These are phyloP conservation scores for Cryptomyrus ogoouensis DNA, from an alignment of 2,113 vertebrate genomes.

Conservation along the genomic window DNA sequence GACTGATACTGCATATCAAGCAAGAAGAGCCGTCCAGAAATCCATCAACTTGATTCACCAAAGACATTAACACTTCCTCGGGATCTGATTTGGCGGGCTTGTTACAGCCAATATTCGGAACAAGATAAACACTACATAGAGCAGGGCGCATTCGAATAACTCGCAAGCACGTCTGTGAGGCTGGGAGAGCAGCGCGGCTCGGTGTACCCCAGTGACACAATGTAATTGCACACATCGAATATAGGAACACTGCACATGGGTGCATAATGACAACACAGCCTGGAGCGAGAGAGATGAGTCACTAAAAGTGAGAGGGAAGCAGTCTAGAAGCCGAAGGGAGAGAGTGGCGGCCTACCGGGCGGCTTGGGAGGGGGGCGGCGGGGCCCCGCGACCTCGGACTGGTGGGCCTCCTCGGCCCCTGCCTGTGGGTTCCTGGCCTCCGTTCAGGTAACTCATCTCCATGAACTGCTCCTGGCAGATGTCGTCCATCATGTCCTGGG, in stretches of 20 bases:
- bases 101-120: background rate
- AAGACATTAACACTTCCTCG: background rate
- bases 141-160: background rate
- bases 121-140: background rate
- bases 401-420: slow-evolving; percentile 77
- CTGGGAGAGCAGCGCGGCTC: background rate
- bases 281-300: background rate
- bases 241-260: background rate
- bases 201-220: background rate
- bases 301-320: background rate
- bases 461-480: slow-evolving; percentile 97
- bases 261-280: background rate
- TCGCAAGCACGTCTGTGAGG: background rate
- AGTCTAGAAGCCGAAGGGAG: background rate
- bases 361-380: slow-evolving; percentile 68
- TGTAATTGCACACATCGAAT: background rate
- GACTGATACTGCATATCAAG: background rate
- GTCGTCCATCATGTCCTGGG: slow-evolving; percentile 96
- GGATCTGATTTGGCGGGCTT: background rate
- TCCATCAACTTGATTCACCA: background rate
- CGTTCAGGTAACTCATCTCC: slow-evolving; percentile 93
- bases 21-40: background rate
- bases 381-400: slow-evolving; percentile 76
- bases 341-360: slow-evolving; percentile 66
- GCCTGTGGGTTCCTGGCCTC: slow-evolving; percentile 74